phyloP scores from a whole-genome alignment of 2,888 invertebrate genomes.

The Drosophila infuscata region DNA sequence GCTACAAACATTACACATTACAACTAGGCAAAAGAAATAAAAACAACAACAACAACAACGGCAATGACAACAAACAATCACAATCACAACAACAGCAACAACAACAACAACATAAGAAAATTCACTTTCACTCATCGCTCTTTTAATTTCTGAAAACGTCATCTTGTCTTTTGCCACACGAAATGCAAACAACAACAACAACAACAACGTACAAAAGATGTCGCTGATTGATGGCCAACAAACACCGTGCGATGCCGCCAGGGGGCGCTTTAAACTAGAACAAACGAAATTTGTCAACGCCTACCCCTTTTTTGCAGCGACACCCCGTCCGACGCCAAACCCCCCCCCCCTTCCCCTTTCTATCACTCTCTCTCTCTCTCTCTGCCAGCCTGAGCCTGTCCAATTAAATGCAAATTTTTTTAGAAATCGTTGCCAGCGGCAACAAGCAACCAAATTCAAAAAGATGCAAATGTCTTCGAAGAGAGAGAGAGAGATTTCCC shows the following conservation, averaged over 20 bases:
- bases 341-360: constrained; percentile 4
- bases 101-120: constrained; percentile 56
- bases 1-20: constrained; percentile 74
- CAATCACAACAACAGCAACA: constrained; percentile 38
- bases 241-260: constrained; percentile 36
- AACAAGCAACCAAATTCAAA: constrained; percentile 45
- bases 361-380: not conserved
- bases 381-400: constrained; percentile 33
- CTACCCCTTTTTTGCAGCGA: constrained; percentile 16
- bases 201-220: constrained; percentile 57
- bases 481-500: constrained; percentile 4
- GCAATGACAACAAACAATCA: constrained; percentile 10
- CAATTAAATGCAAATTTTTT: constrained; percentile 81
- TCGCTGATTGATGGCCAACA: constrained; percentile 67
- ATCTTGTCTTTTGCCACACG: constrained; percentile 61
- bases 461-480: constrained; percentile 67
- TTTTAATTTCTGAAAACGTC: constrained; percentile 77
- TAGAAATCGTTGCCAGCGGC: constrained; percentile 71
- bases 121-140: constrained; percentile 79
- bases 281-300: constrained; percentile 70
- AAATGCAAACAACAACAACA: constrained; percentile 23
- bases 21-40: constrained; percentile 73
- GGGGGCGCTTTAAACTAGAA: constrained; percentile 70
- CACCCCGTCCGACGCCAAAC: not conserved
- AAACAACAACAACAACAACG: constrained; percentile 55